Evolutionary conservation across 2,113 vertebrate species (phyloP).

Genomic region (Sorex fumeus): DNA sequence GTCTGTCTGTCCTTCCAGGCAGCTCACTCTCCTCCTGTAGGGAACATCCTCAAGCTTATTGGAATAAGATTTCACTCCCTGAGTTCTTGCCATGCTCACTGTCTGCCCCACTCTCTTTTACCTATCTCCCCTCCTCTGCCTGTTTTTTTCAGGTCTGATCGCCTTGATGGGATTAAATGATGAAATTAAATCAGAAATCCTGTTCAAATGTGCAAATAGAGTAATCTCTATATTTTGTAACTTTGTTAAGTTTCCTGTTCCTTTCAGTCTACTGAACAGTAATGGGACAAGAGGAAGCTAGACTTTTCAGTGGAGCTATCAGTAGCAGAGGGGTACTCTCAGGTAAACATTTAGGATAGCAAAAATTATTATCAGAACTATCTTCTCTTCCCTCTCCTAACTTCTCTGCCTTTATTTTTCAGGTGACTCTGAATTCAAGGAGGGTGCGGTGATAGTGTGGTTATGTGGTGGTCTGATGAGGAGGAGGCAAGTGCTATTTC

Average conservation of each 20-base stretch:
- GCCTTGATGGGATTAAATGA: neutral
- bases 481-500: neutral
- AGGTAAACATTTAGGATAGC: neutral
- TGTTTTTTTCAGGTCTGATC: neutral
- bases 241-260: neutral
- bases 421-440: neutral
- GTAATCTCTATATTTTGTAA: neutral
- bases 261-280: neutral
- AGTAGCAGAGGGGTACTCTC: neutral
- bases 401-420: neutral
- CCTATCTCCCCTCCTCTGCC: neutral
- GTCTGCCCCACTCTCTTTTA: neutral
- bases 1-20: neutral
- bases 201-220: neutral
- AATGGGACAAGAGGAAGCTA: neutral
- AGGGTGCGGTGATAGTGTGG: too few relatives aligned
- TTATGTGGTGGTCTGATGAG: neutral
- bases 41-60: neutral
- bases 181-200: neutral
- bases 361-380: neutral
- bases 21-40: neutral
- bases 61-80: too few relatives aligned
- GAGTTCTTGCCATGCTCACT: neutral
- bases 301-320: neutral
- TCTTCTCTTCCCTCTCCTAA: neutral